Evolutionary conservation across 1,140 invertebrate species (phyloP).

Genomic region (Nautilus pompilius): DNA sequence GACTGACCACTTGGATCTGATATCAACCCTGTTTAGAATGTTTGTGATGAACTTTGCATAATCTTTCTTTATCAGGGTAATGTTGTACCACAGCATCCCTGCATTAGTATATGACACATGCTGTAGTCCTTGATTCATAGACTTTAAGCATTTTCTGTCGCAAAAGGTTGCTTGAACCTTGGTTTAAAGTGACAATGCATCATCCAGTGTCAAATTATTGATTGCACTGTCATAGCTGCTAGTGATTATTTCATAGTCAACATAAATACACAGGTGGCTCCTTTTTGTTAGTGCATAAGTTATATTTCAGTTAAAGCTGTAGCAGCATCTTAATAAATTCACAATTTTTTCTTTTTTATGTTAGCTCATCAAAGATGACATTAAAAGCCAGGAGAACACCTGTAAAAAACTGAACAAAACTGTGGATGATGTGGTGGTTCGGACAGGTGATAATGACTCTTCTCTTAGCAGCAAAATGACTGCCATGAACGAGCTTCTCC

Average conservation of each 20-base stretch:
- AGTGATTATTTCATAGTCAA: not conserved
- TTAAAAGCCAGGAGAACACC: slow-evolving; percentile 40
- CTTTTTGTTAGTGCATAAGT: not conserved
- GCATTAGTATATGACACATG: too few species aligned
- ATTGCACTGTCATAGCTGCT: not conserved
- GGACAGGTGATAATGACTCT: slow-evolving; percentile 67
- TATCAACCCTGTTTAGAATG: too few species aligned
- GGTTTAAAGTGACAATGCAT: too few species aligned
- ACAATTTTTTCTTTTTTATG: slow-evolving; percentile 1
- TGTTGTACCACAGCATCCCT: too few species aligned
- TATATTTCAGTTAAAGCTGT: not conserved
- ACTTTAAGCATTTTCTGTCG: too few species aligned
- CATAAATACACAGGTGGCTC: not conserved
- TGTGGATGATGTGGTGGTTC: slow-evolving; percentile 59
- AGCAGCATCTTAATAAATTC: not conserved
- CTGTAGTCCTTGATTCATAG: too few species aligned
- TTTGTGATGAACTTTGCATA: too few species aligned
- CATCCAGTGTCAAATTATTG: not conserved
- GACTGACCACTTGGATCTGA: too few species aligned
- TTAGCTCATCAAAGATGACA: slow-evolving; percentile 42
- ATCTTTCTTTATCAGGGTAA: too few species aligned
- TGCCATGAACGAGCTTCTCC: slow-evolving; percentile 84
- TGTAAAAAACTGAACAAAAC: slow-evolving; percentile 78
- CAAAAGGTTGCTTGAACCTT: too few species aligned
- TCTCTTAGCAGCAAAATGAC: slow-evolving; percentile 65